Evolutionary conservation across 2,113 vertebrate genomes (phyloP), one percentile per base, ranked within the genome.

Genomic region (Meleagris gallopavo): DNA sequence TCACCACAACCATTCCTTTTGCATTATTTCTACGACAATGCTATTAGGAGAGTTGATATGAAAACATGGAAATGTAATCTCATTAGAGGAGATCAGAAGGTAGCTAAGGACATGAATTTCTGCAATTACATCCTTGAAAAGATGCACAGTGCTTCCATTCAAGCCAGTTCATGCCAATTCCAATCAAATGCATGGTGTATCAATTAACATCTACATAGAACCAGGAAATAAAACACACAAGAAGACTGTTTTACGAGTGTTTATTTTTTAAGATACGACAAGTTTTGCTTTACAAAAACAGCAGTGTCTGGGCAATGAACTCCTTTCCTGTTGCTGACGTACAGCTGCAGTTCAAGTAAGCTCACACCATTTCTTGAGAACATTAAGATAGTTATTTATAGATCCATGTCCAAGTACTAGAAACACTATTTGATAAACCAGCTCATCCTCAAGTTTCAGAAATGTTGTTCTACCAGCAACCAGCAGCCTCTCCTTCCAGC

Each of bases 1-100:
- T 78, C 69, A 90, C 65, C 46, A n/a, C 45, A 76, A 77, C 55
- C 48, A 78, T 41, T 84, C 72, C 34, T 75, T 94, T 43, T 71
- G 61, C 55, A 77, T 21, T 88, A 64, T 61, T 89, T 81, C 72
- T 65, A 48, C 3, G 25, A 88, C 71, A 87, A 66, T 83, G 83
- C 6, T 55, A 88, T 71, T 13, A 89, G 52, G 61, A 83, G 46
- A 13, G 34, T 9, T 88, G 38, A 91, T 64, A 77, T 0, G 30
- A 91, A 96, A 83, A 88, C 4, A 36, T n/a, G 55, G 86, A 79
- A 95, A 83, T 43, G 18, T 55, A 52, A 75, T 65, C 46, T 88
- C 50, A 57, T 86, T 88, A 89, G 43, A 79, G 67, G 75, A 94
- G 48, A 86, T 64, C 32, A 21, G 27, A 92, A 91, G 32, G 76